Evolutionary conservation across 2,888 invertebrate genomes (phyloP), one percentile per base, ranked within the genome.

Genomic region (Automeris io): DNA sequence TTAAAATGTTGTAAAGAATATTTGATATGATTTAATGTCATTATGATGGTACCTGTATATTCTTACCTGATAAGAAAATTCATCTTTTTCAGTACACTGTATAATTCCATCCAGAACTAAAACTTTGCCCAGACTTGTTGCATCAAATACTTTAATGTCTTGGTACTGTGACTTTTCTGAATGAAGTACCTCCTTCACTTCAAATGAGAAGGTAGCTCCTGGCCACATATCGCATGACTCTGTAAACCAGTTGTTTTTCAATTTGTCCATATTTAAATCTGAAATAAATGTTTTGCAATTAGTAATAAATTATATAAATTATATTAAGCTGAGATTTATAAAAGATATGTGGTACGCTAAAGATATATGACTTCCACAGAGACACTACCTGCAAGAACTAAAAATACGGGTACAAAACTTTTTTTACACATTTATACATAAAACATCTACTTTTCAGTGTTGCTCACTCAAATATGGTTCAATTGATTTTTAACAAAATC

Each of bases 71-170:
- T 99, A 99, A 0, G 98, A 91, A 77, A 95, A 98, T 75, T 99
- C 99, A 87, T 99, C 99, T 54, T 91, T 90, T 70, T 98, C 94
- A 1, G 98, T 96, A 62, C 97, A 98, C 70, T 99, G 99, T 53
- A 99, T 97, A 18, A 98, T 95, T 16, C 97, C 98, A 80, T 99
- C 99, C 26, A 99, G 82, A 2, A 98, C 92, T 33, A 99, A 79
- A 1, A 94, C 95, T 61, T 88, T 92, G 0, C 99, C 99, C 66
- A 97, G 92, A 26, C 91, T 88, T 57, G 67, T 68, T 89, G 95
- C 95, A 64, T 96, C 90, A 41, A 95, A 82, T 2, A 97, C 91
- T 46, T 94, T 71, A 38, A 98, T 92, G 56, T 97, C 92, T 75
- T 98, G 98, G 72, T 89, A 98, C 35, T 91, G 77, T 0, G 97